These are phyloP conservation scores for Catalaphyllia jardinei DNA, from an alignment of 64 coral and sea anemone species.

Conservation along the genomic window DNA sequence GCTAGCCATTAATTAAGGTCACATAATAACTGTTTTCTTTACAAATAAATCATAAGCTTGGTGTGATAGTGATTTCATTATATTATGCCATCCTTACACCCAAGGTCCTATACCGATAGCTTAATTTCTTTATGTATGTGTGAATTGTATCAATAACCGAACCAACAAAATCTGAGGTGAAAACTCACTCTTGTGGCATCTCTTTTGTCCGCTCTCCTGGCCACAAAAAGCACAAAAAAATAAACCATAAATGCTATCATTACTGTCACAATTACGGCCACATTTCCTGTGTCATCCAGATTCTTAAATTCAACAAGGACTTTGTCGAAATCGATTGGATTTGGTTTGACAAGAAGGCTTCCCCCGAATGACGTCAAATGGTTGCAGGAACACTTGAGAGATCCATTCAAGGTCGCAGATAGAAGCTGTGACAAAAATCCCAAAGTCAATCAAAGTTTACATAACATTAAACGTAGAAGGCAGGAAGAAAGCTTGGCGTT, in stretches of 20 bases:
- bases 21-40: too few relatives aligned
- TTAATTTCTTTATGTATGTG: too few relatives aligned
- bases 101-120: too few relatives aligned
- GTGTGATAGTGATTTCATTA: too few relatives aligned
- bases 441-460: too few relatives aligned
- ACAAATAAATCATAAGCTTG: too few relatives aligned
- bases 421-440: not conserved
- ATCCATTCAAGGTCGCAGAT: not conserved
- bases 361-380: constrained; percentile 62
- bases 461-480: too few relatives aligned
- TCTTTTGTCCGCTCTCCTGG: constrained; percentile 23
- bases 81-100: too few relatives aligned
- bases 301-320: constrained; percentile 32
- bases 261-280: constrained; percentile 42
- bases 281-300: constrained; percentile 33
- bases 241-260: constrained; percentile 37
- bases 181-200: constrained; percentile 31
- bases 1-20: too few relatives aligned
- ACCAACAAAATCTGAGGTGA: not conserved
- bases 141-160: too few relatives aligned
- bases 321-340: constrained; percentile 64
- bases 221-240: constrained; percentile 12
- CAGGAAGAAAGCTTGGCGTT: not conserved
- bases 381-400: constrained; percentile 35
- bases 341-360: constrained; percentile 38